Evolutionary conservation across 2,888 invertebrate species (phyloP), one percentile per base, ranked within the genome.

Genomic region (Scaptodrosophila latifasciaeformis): DNA sequence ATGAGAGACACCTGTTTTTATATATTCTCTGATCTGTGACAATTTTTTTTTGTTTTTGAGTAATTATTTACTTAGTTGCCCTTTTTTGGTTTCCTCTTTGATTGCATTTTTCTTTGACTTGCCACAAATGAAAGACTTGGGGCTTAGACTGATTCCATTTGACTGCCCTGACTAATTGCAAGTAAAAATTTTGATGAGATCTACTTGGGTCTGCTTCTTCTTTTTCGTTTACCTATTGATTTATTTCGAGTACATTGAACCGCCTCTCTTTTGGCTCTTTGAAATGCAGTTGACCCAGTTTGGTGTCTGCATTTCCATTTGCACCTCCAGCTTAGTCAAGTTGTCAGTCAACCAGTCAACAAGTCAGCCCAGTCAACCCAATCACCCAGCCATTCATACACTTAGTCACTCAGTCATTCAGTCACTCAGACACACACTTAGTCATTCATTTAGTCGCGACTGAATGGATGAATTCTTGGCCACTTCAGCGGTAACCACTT

Each of bases 241-340:
- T 49, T 30, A 37, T 18, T 39, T 17, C 4, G 5, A 19, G 50
- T 50, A 37, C 50, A 50, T 44, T 50, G 50, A 50, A 50, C 50
- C 10, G 17, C 10, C 5, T n/a, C 6, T 7, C 24, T n/a, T n/a
- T 31, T 48, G 48, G 13, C 31, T 31, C 34, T 34, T 46, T 31
- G 35, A 12, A 21, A 31, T 34, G 31, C 46, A 34, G 15, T 34
- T 46, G 31, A 27, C 39, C 29, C 49, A 30, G 29, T 40, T 40
- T 19, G 21, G 15, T 45, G 31, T 19, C 31, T 45, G 45, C 45
- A 45, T 45, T 45, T 45, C 12, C 40, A 40, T 40, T 40, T 40
- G 40, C 40, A 40, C 40, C 40, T 40, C 37, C 15, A 10, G 37
- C 37, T 10, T 17, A n/a, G 29, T 12, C 44, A n/a, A 10, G 1